A percentile compares a stretch with the other conserved stretches of the same genome.
Conservation (phyloP, 2,113 vertebrate species). For the Scomber colias region DNA sequence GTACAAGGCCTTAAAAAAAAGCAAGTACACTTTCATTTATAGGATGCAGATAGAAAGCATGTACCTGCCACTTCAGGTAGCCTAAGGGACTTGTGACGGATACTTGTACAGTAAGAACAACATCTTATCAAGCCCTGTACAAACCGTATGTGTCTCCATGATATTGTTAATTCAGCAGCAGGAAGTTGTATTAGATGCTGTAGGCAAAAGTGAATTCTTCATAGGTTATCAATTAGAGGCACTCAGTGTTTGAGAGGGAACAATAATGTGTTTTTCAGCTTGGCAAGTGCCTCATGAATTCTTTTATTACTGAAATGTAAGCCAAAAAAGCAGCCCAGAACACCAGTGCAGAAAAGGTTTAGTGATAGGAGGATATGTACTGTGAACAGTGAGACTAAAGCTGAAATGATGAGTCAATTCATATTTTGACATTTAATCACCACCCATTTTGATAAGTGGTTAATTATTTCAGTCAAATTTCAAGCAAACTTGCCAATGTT, state of each 20-base stretch:
- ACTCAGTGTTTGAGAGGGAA: not conserved
- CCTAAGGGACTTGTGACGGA: not conserved
- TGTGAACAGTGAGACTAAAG: not conserved
- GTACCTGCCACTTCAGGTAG: not conserved
- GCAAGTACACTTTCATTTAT: not conserved
- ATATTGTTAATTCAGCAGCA: constrained; percentile 24
- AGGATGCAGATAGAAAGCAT: not conserved
- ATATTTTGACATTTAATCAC: no score
- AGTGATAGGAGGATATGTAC: not conserved
- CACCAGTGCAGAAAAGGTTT: not conserved
- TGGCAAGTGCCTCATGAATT: not conserved
- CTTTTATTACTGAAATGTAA: not conserved
- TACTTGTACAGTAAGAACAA: not conserved
- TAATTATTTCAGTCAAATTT: no score
- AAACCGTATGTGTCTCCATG: not conserved
- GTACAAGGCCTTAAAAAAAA: not conserved
- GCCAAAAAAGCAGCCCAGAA: not conserved
- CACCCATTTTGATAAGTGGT: no score
- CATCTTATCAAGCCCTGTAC: not conserved
- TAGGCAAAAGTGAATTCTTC: constrained; percentile 19
- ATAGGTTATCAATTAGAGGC: constrained; percentile 38
- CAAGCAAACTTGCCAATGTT: no score
- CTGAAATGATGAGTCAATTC: no score
- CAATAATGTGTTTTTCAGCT: not conserved
- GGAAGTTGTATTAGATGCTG: constrained; percentile 5